A percentile compares a stretch with the other conserved stretches of the same genome.
phyloP scores from a whole-genome alignment of 2,888 invertebrate genomes.

The Piscicola geometra region DNA sequence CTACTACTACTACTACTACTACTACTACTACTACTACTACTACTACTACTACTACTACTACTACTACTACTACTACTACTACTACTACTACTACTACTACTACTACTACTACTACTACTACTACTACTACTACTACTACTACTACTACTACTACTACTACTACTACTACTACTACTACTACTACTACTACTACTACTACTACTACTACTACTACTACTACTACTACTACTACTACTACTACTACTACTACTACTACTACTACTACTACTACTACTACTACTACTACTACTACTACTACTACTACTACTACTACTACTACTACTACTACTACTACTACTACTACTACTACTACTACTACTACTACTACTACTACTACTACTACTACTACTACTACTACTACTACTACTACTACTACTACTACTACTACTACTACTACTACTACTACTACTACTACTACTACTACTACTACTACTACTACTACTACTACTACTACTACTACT shows the following conservation, averaged over 20 bases:
- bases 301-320: slow-evolving; percentile 37
- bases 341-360: slow-evolving; percentile 32
- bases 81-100: slow-evolving; percentile 40
- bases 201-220: slow-evolving; percentile 39
- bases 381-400: slow-evolving; percentile 34
- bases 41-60: slow-evolving; percentile 40
- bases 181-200: slow-evolving; percentile 39
- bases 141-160: slow-evolving; percentile 40
- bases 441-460: slow-evolving; percentile 16
- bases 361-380: slow-evolving; percentile 33
- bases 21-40: slow-evolving; percentile 40
- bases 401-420: slow-evolving; percentile 27
- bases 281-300: slow-evolving; percentile 41
- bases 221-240: slow-evolving; percentile 41
- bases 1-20: slow-evolving; percentile 40
- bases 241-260: slow-evolving; percentile 40
- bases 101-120: slow-evolving; percentile 40
- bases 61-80: slow-evolving; percentile 40
- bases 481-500: background rate
- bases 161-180: slow-evolving; percentile 40
- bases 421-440: slow-evolving; percentile 22
- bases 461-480: slow-evolving; percentile 22
- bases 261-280: slow-evolving; percentile 40
- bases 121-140: slow-evolving; percentile 40
- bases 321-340: slow-evolving; percentile 37